A percentile compares a stretch with the other conserved stretches of the same genome.
Conservation (phyloP, 2,888 invertebrate species). For the Pasiphila rectangulata region DNA sequence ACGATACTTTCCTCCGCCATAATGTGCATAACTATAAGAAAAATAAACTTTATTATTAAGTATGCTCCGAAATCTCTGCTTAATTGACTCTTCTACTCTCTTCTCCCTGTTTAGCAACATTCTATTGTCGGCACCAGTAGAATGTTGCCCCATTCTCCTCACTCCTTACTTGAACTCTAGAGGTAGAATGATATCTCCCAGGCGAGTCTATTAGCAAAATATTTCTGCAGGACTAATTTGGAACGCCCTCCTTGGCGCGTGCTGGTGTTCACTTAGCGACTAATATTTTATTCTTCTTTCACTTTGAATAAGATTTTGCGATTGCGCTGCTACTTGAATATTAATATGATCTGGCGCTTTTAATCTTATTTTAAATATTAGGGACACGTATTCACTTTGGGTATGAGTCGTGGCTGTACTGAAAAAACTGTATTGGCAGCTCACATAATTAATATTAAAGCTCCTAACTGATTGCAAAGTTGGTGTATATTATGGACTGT, state of each 20-base stretch:
- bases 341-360: not conserved
- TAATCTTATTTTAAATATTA: conserved; percentile 13
- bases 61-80: too few relatives aligned
- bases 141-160: too few relatives aligned
- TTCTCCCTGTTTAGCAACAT: too few relatives aligned
- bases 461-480: conserved; percentile 2
- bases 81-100: too few relatives aligned
- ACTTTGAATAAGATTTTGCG: conserved; percentile 4
- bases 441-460: not conserved
- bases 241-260: not conserved
- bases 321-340: not conserved
- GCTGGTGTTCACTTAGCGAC: conserved; percentile 6
- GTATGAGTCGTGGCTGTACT: conserved; percentile 7
- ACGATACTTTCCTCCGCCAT: too few relatives aligned
- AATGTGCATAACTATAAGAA: too few relatives aligned
- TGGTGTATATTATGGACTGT: too few relatives aligned
- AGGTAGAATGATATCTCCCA: too few relatives aligned
- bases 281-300: conserved; percentile 12
- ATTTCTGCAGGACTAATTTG: conserved; percentile 4
- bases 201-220: conserved; percentile 3
- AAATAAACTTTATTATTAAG: too few relatives aligned
- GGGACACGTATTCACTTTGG: conserved; percentile 10
- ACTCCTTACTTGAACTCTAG: not conserved
- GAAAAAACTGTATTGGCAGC: not conserved
- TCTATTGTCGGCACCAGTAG: too few relatives aligned